Evolutionary conservation across 30 jellyfish, hydroid and myxozoan species (phyloP).

Genomic region (Pseudorhiza aurosa): DNA sequence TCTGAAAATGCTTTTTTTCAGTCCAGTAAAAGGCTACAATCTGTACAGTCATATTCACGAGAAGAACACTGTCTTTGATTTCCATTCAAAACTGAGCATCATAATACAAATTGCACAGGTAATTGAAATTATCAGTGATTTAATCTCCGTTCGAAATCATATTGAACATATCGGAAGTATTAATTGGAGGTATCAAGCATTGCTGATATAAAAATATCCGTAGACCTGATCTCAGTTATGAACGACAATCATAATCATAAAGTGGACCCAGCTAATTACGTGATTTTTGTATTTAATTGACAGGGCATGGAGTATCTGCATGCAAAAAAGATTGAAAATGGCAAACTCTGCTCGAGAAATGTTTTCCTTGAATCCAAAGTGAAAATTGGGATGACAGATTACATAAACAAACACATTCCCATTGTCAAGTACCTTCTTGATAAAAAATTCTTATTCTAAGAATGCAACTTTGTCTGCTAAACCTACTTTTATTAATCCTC

Average conservation of each 20-base stretch:
- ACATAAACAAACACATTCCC: conserved; percentile 58
- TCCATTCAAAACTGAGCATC: conserved; percentile 54
- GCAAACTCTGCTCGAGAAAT: conserved; percentile 82
- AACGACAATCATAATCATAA: too few relatives aligned
- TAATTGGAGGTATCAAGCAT: too few relatives aligned
- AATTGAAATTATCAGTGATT: too few relatives aligned
- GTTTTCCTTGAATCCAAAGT: conserved; percentile 82
- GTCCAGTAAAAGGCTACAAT: conserved; percentile 78
- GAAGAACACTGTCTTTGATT: conserved; percentile 48
- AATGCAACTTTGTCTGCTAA: too few relatives aligned
- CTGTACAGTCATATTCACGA: conserved; percentile 68
- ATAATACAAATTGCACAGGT: conserved; percentile 85
- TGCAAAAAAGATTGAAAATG: conserved; percentile 78
- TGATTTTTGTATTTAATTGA: neutral
- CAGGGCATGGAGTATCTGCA: conserved; percentile 88
- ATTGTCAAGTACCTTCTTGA: conserved; percentile 60
- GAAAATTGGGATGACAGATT: conserved; percentile 78
- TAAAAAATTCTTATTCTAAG: too few relatives aligned
- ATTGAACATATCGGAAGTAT: too few relatives aligned
- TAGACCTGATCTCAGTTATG: too few relatives aligned
- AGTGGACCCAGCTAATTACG: too few relatives aligned
- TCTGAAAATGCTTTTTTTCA: too few relatives aligned
- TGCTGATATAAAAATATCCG: too few relatives aligned
- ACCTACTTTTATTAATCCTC: too few relatives aligned
- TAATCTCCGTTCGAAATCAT: too few relatives aligned